A percentile compares a stretch with the other conserved stretches of the same genome.
phyloP scores from a whole-genome alignment of 2,797 vertebrate genomes.

The Clarias pachynema region DNA sequence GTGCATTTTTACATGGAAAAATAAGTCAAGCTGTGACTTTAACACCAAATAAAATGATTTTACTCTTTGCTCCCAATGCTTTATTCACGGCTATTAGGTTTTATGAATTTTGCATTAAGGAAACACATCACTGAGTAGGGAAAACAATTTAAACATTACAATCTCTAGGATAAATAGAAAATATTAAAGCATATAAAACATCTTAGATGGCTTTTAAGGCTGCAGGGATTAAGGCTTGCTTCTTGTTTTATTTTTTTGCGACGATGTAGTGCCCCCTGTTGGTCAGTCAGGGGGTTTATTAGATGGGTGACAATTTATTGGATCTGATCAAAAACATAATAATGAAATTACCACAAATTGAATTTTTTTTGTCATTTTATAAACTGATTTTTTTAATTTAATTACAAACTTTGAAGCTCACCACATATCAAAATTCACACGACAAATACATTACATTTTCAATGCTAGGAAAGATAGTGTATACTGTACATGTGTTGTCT shows the following conservation, averaged over 20 bases:
- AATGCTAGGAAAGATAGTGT: neutral
- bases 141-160: slow-evolving; percentile 44
- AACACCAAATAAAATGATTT: slow-evolving; percentile 38
- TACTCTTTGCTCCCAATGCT: slow-evolving; percentile 18
- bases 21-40: slow-evolving; percentile 38
- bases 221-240: slow-evolving; percentile 39
- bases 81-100: slow-evolving; percentile 33
- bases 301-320: neutral
- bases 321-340: neutral
- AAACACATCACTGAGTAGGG: slow-evolving; percentile 39
- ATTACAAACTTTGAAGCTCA: neutral
- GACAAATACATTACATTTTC: neutral
- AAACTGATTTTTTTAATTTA: neutral
- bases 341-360: neutral
- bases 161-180: slow-evolving; percentile 55
- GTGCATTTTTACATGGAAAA: slow-evolving; percentile 29
- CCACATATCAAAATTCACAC: neutral
- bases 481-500: neutral
- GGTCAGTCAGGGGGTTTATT: slow-evolving; percentile 15
- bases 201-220: slow-evolving; percentile 46
- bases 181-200: slow-evolving; percentile 55
- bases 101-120: slow-evolving; percentile 40
- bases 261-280: slow-evolving; percentile 63
- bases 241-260: slow-evolving; percentile 39
- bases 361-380: neutral